Percentiles rank a stretch among this genome's conserved stretches.
Conservation (phyloP, 2,888 invertebrate species). For the Sceliomorpha sp. region DNA sequence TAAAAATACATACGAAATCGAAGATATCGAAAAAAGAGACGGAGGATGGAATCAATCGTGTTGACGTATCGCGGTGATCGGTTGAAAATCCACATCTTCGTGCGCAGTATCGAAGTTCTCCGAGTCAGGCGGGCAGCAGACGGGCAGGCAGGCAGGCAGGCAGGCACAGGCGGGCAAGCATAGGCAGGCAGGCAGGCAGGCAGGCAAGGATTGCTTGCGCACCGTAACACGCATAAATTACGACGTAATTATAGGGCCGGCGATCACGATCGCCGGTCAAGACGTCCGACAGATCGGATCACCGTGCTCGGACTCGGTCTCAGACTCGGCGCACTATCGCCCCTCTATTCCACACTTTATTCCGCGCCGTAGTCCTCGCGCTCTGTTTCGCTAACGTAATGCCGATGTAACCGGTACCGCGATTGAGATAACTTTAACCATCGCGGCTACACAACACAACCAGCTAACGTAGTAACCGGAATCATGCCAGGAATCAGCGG, state of each 20-base stretch:
- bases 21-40: conserved; percentile 9
- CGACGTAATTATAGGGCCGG: conserved; percentile 77
- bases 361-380: conserved; percentile 3
- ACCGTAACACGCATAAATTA: conserved; percentile 78
- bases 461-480: conserved; percentile 61
- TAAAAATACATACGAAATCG: conserved; percentile 2
- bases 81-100: conserved; percentile 61
- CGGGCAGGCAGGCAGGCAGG: no score
- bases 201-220: conserved; percentile 64
- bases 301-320: conserved; percentile 26
- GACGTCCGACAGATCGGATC: conserved; percentile 72
- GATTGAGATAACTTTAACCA: conserved; percentile 65
- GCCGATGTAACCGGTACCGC: conserved; percentile 54
- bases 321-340: conserved; percentile 11
- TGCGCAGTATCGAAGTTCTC: conserved; percentile 34
- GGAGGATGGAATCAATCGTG: conserved; percentile 57
- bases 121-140: no score
- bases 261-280: conserved; percentile 74
- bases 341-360: conserved; percentile 1
- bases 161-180: no score
- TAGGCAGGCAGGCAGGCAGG: no score
- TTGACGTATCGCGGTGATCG: conserved; percentile 40
- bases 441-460: conserved; percentile 55
- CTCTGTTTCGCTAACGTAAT: conserved; percentile 36
- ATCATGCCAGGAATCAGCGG: conserved; percentile 61